A percentile compares a stretch with the other conserved stretches of the same genome.
These are phyloP conservation scores for Trematocara caparti DNA, from an alignment of 2,797 vertebrate genomes.

Conservation along the genomic window DNA sequence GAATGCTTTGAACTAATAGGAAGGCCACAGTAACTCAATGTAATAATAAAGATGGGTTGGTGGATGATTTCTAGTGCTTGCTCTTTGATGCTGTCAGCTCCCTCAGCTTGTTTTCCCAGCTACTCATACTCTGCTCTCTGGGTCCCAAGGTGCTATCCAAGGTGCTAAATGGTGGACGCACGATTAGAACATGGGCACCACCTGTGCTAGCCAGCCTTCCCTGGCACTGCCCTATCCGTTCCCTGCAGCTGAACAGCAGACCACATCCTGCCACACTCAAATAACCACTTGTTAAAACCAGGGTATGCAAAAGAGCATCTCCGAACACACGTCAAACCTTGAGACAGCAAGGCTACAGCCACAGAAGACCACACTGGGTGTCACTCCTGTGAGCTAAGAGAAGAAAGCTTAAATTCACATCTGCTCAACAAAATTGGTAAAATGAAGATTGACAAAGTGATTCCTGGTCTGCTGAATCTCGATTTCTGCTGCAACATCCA, in stretches of 20 bases:
- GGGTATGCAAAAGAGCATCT: not conserved
- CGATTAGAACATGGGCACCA: not conserved
- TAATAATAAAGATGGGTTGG: not conserved
- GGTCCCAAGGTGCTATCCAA: not conserved
- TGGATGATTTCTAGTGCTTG: not conserved
- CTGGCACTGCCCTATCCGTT: not conserved
- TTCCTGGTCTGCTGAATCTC: not conserved
- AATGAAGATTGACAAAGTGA: not conserved
- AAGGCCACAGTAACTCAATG: not conserved
- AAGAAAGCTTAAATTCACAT: not conserved
- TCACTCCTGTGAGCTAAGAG: not conserved
- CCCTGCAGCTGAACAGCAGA: not conserved
- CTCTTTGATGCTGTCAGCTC: not conserved
- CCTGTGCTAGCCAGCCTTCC: not conserved
- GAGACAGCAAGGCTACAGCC: not conserved
- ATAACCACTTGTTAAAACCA: not conserved
- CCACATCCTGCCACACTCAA: not conserved
- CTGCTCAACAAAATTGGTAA: not conserved
- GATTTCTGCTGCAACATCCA: not conserved
- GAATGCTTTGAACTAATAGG: not conserved
- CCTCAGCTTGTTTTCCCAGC: not conserved
- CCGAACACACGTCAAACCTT: not conserved
- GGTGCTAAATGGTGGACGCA: not conserved
- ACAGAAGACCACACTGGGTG: not conserved
- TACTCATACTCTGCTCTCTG: not conserved